These are phyloP conservation scores for Hoplias malabaricus DNA, from an alignment of 2,113 vertebrate species.

Conservation along the genomic window DNA sequence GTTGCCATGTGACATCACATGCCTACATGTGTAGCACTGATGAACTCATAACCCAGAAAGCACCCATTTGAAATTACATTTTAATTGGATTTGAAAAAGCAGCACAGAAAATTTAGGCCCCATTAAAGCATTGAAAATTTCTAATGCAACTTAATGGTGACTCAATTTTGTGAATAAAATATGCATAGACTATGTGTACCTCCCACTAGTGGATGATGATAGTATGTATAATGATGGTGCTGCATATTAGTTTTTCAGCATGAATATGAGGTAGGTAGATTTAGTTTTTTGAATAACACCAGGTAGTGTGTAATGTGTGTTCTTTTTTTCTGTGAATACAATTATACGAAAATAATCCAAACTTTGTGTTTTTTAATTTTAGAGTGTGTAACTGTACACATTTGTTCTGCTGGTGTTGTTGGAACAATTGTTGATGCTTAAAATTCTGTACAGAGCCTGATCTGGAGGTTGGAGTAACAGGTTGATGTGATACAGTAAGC, in stretches of 20 bases:
- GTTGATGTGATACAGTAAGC: constrained; percentile 24
- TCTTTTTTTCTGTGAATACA: no score
- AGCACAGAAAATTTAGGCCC: constrained; percentile 69
- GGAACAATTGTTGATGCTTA: neutral
- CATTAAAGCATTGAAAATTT: constrained; percentile 60
- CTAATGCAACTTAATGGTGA: constrained; percentile 50
- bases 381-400: neutral
- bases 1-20: constrained; percentile 78
- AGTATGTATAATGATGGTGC: neutral
- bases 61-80: constrained; percentile 75
- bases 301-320: neutral
- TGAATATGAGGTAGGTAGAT: neutral
- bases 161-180: constrained; percentile 56
- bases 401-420: neutral
- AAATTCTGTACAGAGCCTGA: constrained; percentile 16
- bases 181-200: neutral
- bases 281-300: neutral
- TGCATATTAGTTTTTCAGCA: neutral
- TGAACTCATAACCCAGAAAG: constrained; percentile 71
- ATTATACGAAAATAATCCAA: no score
- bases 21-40: constrained; percentile 80
- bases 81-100: constrained; percentile 74
- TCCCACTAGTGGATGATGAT: neutral
- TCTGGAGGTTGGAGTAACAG: constrained; percentile 48
- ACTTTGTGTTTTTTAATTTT: neutral